phyloP scores from a whole-genome alignment of 2,797 vertebrate species.

The Chromobotia macracanthus region DNA sequence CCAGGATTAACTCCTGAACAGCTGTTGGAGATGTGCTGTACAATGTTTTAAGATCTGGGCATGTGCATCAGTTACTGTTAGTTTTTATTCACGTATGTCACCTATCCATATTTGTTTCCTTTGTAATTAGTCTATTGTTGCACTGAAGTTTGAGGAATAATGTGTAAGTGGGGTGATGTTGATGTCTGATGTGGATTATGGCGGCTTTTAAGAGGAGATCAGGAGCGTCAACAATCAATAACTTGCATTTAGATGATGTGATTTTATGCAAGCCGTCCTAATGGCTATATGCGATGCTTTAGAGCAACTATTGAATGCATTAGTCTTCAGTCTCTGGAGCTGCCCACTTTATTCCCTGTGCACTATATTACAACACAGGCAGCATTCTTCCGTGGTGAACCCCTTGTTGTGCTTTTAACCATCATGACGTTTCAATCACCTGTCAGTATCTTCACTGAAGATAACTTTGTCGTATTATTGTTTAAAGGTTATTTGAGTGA shows the following conservation, averaged over 20 bases:
- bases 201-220: too few relatives aligned
- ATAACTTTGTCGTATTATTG: too few relatives aligned
- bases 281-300: constrained; percentile 39
- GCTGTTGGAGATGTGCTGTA: constrained; percentile 53
- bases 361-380: constrained; percentile 8
- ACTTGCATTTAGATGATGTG: constrained; percentile 48
- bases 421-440: not conserved
- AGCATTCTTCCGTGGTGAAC: constrained; percentile 10
- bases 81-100: constrained; percentile 37
- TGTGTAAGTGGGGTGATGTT: constrained; percentile 4
- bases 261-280: constrained; percentile 44
- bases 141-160: not conserved
- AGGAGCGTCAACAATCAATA: constrained; percentile 46
- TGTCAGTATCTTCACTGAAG: too few relatives aligned
- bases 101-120: not conserved
- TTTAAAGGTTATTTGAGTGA: too few relatives aligned
- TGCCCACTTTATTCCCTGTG: constrained; percentile 4
- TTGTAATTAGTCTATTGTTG: not conserved
- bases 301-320: constrained; percentile 42
- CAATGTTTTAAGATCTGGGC: constrained; percentile 44
- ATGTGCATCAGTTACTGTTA: constrained; percentile 32
- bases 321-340: constrained; percentile 42
- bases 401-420: not conserved
- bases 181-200: too few relatives aligned
- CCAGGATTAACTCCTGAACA: constrained; percentile 52